Evolutionary conservation across 1,140 invertebrate species (phyloP), one percentile per base, ranked within the genome.

Genomic region (Microplitis demolitor): DNA sequence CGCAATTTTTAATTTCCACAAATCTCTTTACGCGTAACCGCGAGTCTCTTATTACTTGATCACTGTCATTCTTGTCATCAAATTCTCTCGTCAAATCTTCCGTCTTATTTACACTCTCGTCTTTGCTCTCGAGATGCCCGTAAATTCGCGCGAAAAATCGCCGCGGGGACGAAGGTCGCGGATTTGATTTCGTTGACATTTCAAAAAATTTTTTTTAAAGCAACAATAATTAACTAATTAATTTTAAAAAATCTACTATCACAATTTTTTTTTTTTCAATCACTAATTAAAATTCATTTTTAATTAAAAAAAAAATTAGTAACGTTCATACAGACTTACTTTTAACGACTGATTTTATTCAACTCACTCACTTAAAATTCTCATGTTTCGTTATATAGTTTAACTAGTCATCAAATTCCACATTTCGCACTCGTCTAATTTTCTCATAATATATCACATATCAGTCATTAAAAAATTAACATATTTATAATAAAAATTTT

Each of bases 101-200:
- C 37, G 14, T 66, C 45, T 58, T 66, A 73, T 76, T 74, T 78
- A 73, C 37, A 34, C 45, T 16, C 6, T 78, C 79, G 75, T 80
- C 70, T 24, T 66, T 66, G 50, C 84, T 78, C 62, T 92, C 91
- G 1, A 91, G 82, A 69, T 92, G 88, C 1, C 91, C 91, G 67
- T 92, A 92, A 11, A 92, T 82, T 37, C 91, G 84, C 5, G 90
- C 90, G 76, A 92, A 92, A 81, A 92, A 92, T 76, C 90, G 89
- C 37, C 91, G 82, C 13, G 91, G 91, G 0, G 90, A 91, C 3
- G 91, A 92, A 9, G 91, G 91, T 33, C 89, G 14, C 0, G 74
- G 45, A 45, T 77, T 71, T 16, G 69, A 13, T 24, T 81, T 84
- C 5, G 80, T 75, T 73, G 83, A 79, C 84, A 83, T 85, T 77